Evolutionary conservation across 2,113 vertebrate species (phyloP), one percentile per base, ranked within the genome.

Genomic region (Bungarus multicinctus): DNA sequence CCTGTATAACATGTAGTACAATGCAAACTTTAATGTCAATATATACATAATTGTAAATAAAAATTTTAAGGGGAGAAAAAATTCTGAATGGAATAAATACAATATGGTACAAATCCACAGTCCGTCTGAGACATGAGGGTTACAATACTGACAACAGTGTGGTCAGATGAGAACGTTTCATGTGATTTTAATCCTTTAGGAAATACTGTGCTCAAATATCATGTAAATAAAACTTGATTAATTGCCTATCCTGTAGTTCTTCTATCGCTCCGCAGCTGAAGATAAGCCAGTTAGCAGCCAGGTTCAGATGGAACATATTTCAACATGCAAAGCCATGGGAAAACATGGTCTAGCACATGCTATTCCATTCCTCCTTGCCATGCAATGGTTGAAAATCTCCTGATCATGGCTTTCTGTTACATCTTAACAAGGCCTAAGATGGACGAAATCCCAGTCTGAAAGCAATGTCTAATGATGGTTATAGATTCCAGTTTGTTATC

Each of bases 61-160:
- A 98, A 99, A 99, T 98, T 98, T 98, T 98, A 98, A 98, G 2
- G 22, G 81, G 52, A 85, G 54, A 43, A 91, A 64, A 85, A 98
- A 98, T 54, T 5, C 98, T 98, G 98, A 98, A 98, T 97, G 98
- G 98, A 99, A 98, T 98, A 99, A 99, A 98, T 98, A 99, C 98
- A 99, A 95, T 98, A 99, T 98, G 97, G 97, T 98, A 99, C 98
- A 98, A 98, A 98, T 98, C 97, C 98, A 98, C 98, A 98, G 98
- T 98, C 98, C 98, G 98, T 97, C 98, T 96, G 97, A 96, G 93
- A 96, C 97, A 96, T 91, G 95, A 96, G 94, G 93, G 96, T 96
- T 95, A 97, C 93, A 96, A 89, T 96, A 96, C 81, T 57, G 52
- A 92, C 87, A 92, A 89, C 9, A 85, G 87, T 87, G 34, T 55